A percentile compares a stretch with the other conserved stretches of the same genome.
Conservation (phyloP, 2,888 invertebrate species). For the Dyspetes luteomarginatus region DNA sequence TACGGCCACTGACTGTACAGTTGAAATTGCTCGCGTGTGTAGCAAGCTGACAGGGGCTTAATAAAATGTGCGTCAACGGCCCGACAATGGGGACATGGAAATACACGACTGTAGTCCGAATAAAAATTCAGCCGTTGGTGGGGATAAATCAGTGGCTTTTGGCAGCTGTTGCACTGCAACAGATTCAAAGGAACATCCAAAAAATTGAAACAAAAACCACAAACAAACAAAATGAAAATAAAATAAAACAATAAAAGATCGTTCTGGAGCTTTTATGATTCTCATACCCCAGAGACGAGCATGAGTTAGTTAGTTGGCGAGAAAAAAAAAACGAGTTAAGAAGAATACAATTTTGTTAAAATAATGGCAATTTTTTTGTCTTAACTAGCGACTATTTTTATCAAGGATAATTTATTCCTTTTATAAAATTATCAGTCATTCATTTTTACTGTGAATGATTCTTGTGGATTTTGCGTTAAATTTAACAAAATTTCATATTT, state of each 20-base stretch:
- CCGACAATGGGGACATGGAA: conserved; percentile 96
- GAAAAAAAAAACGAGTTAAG: background rate
- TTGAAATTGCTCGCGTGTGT: conserved; percentile 89
- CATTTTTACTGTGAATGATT: background rate
- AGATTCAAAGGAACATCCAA: conserved; percentile 67
- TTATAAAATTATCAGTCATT: background rate
- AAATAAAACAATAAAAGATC: background rate
- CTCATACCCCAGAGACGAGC: conserved; percentile 4
- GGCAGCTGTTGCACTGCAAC: conserved; percentile 96
- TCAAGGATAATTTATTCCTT: too few species aligned
- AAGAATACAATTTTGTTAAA: background rate
- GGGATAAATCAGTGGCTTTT: conserved; percentile 93
- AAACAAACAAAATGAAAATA: conserved; percentile 5
- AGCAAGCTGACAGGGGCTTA: conserved; percentile 93
- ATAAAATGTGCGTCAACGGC: conserved; percentile 97
- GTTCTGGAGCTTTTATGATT: background rate
- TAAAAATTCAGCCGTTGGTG: conserved; percentile 95
- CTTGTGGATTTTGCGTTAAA: too few species aligned
- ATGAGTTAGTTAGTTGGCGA: background rate
- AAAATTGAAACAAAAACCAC: too few species aligned
- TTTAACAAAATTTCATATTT: too few species aligned
- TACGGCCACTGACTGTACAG: conserved; percentile 93
- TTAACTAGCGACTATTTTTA: too few species aligned
- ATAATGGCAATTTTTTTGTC: too few species aligned
- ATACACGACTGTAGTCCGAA: conserved; percentile 97